Base-by-base conservation (phyloP, 2,113 vertebrate species). In the Trachemys scripta region DNA sequence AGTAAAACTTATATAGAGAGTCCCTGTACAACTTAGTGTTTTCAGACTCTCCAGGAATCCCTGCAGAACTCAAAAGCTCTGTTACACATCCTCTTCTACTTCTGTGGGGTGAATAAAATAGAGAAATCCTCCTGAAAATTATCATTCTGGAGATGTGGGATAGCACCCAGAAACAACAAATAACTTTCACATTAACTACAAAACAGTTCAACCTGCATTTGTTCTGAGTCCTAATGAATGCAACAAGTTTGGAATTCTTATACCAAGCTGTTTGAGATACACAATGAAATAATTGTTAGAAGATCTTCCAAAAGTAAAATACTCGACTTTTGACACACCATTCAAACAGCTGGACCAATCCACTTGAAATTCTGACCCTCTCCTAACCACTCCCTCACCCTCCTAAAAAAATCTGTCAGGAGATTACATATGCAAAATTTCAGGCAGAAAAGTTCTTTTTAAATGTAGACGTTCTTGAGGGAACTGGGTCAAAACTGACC, bases 111-210 rank as follows among this genome's bases (percentile, higher is more conserved):
- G 35, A 69, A 69, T 19, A n/a, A 69, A 69, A 69, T 19, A 81
- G 80, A 59, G 88, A 45, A 49, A 42, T 88, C 75, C 82, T 75
- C 38, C 14, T 47, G 80, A 92, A 92, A 84, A 69, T 69, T 19
- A 69, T 57, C 90, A 85, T 62, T 79, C 57, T 57, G 69, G 38
- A 90, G 75, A 87, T 31, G 69, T 65, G 35, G 88, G 87, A 56
- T 72, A 93, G 85, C 19, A 19, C 10, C 42, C 25, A 14, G 6
- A 92, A 92, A 87, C 3, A 78, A 47, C 54, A 76, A 91, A 50
- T 17, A 90, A 82, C 88, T 93, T 87, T 87, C 92, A 78, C n/a
- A 89, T 88, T 85, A 85, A 29, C 90, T 92, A 87, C 42, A 90
- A 79, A 92, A 50, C 24, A 72, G 90, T 35, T 53, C 57, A 94